Percentiles rank a stretch among this genome's conserved stretches.
Evolutionary conservation across 2,888 invertebrate species (phyloP).

Genomic region (Amblyteles armatorius): DNA sequence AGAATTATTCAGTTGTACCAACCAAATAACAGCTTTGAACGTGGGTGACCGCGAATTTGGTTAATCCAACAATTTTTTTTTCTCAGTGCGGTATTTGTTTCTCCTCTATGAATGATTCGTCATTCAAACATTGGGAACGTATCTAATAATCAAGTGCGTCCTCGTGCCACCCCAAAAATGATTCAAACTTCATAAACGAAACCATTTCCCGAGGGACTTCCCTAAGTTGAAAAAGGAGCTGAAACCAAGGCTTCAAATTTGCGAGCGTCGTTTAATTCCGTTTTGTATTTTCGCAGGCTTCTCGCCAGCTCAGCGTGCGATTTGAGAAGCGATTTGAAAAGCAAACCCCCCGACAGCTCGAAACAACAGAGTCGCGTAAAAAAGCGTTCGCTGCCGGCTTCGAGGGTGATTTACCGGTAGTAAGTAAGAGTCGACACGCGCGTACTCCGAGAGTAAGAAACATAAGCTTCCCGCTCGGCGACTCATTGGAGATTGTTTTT

Average conservation of each 20-base stretch:
- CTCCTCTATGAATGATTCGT: too few species aligned
- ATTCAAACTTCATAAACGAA: background rate
- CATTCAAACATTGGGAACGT: too few species aligned
- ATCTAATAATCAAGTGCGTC: too few species aligned
- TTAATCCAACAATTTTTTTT: too few species aligned
- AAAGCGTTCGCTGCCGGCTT: slow-evolving; percentile 46
- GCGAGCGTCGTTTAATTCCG: slow-evolving; percentile 47
- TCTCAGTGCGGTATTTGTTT: too few species aligned
- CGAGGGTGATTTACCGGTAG: slow-evolving; percentile 68
- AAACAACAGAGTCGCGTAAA: slow-evolving; percentile 14
- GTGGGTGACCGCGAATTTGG: too few species aligned
- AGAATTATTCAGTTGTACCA: too few species aligned
- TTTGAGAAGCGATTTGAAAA: slow-evolving; percentile 45
- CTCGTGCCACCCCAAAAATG: background rate
- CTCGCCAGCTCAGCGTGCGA: slow-evolving; percentile 57
- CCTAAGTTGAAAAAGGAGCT: background rate
- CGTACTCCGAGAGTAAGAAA: slow-evolving; percentile 26
- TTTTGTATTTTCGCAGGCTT: slow-evolving; percentile 59
- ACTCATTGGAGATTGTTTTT: slow-evolving; percentile 32
- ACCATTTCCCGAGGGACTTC: background rate
- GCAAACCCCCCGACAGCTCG: slow-evolving; percentile 17
- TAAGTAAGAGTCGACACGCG: slow-evolving; percentile 43
- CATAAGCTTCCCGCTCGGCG: slow-evolving; percentile 21
- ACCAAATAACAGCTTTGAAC: too few species aligned
- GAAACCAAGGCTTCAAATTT: slow-evolving; percentile 28